phyloP scores from a whole-genome alignment of 1,140 invertebrate genomes.

The Cataglyphis hispanica region DNA sequence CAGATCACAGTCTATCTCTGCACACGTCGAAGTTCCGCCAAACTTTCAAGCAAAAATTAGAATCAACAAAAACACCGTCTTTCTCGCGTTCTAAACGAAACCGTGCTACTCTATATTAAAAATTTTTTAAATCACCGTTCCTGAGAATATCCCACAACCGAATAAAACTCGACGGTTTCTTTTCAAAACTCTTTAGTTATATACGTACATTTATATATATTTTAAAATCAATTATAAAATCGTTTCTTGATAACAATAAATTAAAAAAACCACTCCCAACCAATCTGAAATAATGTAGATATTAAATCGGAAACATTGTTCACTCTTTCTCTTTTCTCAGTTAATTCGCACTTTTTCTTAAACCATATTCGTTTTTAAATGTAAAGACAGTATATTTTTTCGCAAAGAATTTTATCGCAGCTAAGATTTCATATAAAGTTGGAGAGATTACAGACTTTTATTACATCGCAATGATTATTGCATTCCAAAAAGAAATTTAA shows the following conservation, averaged over 20 bases:
- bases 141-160: slow-evolving; percentile 1
- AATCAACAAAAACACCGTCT: slow-evolving; percentile 27
- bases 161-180: slow-evolving; percentile 13
- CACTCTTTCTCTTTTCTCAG: not conserved
- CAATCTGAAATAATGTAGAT: not conserved
- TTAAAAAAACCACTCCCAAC: not conserved
- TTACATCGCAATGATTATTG: not conserved
- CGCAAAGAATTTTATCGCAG: not conserved
- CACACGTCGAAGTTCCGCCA: slow-evolving; percentile 76
- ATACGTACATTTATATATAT: not conserved
- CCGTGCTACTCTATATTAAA: not conserved
- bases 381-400: not conserved
- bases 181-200: slow-evolving; percentile 1
- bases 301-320: slow-evolving; percentile 11
- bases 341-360: not conserved
- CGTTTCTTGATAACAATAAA: slow-evolving; percentile 16
- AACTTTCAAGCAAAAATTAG: slow-evolving; percentile 47
- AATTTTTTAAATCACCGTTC: not conserved
- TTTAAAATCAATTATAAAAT: slow-evolving; percentile 15
- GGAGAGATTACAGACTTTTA: not conserved
- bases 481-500: not conserved
- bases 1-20: slow-evolving; percentile 85
- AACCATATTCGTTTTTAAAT: not conserved
- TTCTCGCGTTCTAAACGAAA: not conserved
- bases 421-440: not conserved